Base-by-base conservation (phyloP, 2,797 vertebrate species). In the Malacoctenus gilli region DNA sequence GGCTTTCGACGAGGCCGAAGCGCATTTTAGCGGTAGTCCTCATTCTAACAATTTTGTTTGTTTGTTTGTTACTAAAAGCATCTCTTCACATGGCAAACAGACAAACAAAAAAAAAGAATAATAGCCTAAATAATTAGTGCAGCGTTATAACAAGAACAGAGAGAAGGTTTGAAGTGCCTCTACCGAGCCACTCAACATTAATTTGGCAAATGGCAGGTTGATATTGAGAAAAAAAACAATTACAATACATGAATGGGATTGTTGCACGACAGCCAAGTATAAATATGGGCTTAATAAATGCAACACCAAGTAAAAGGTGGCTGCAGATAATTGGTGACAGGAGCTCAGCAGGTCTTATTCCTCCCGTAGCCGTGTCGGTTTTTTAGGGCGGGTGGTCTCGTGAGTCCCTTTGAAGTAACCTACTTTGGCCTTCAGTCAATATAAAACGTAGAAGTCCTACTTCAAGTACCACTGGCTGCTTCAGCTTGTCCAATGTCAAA, bases 261-360 rank as follows among this genome's bases (percentile, higher is more conserved):
- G 8, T 30, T 28, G 18, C 18, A 34, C 10, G 16, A 15, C 12
- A 9, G 28, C 11, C 2, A 60, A 31, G 37, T 54, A 2, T 12
- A 14, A 54, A 19, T 42, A 51, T 37, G 10, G 10, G 11, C 13
- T 28, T 46, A 46, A 35, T 43, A 39, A 35, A 39, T 14, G 15
- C 23, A 20, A 6, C 31, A 57, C 5, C 19, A 53, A 14, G 40
- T n/a, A 36, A 10, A 25, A 41, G 41, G 14, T 58, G 40, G 20
- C 36, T 13, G 16, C 35, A 43, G 15, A 42, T 20, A 30, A 41
- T 35, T 40, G 18, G 39, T 13, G 18, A 23, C 3, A 41, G 30
- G 8, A 18, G 18, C n/a, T 18, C 30, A 46, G 39, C 41, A 50
- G 42, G 34, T 25, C 8, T 31, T 13, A 5, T 23, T 43, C 2